Percentiles rank a stretch among this genome's conserved stretches.
These are phyloP conservation scores for Archips xylosteana DNA, from an alignment of 2,888 invertebrate genomes.

Conservation along the genomic window DNA sequence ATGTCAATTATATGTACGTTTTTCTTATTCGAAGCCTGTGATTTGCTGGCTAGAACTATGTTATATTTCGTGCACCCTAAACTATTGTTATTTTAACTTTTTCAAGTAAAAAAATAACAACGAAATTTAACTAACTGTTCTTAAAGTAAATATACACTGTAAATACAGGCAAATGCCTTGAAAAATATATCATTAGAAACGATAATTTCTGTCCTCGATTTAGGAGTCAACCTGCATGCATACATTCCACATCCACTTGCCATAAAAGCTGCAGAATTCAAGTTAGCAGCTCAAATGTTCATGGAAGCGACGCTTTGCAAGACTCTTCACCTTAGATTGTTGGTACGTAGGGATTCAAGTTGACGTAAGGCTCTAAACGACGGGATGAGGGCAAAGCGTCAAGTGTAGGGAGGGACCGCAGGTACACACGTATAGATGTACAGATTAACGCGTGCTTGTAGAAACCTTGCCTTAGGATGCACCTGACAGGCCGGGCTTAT, in stretches of 20 bases:
- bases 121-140: too few relatives aligned
- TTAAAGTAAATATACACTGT: too few relatives aligned
- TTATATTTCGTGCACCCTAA: too few relatives aligned
- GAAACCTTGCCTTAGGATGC: background rate
- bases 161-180: too few relatives aligned
- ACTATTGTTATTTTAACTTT: too few relatives aligned
- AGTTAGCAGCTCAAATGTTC: background rate
- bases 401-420: conserved; percentile 7
- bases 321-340: conserved; percentile 5
- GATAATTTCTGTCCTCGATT: too few relatives aligned
- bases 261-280: background rate
- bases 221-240: background rate
- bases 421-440: conserved; percentile 3
- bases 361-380: conserved; percentile 13
- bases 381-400: conserved; percentile 19
- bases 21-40: too few relatives aligned
- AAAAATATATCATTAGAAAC: too few relatives aligned
- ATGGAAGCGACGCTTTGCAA: conserved; percentile 5
- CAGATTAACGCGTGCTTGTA: background rate
- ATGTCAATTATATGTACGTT: too few relatives aligned
- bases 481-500: conserved; percentile 13
- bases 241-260: background rate
- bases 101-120: too few relatives aligned
- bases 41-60: too few relatives aligned
- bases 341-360: conserved; percentile 12